phyloP scores from a whole-genome alignment of 2,888 invertebrate species.

The Scaptodrosophila latifasciaeformis region DNA sequence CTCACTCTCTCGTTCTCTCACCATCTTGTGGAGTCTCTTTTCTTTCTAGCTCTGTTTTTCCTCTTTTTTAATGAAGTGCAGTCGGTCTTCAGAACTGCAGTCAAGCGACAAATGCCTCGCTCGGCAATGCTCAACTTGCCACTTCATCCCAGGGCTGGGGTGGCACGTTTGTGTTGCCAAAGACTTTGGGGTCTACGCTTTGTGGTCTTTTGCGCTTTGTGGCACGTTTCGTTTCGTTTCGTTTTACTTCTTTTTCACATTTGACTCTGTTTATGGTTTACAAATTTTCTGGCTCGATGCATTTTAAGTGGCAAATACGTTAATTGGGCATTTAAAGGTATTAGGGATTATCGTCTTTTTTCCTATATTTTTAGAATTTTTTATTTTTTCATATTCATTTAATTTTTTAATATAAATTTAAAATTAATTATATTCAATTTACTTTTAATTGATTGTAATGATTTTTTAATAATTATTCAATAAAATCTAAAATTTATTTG shows the following conservation, averaged over 20 bases:
- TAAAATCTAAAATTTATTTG: too few species aligned
- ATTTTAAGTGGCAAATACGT: constrained; percentile 55
- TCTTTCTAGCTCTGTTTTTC: neutral
- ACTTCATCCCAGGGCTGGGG: constrained; percentile 8
- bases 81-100: constrained; percentile 33
- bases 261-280: constrained; percentile 29
- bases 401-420: too few species aligned
- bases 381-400: too few species aligned
- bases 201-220: constrained; percentile 46
- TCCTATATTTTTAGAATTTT: neutral
- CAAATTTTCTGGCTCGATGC: constrained; percentile 50
- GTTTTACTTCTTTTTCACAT: constrained; percentile 1
- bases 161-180: constrained; percentile 26
- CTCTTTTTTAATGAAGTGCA: constrained; percentile 57
- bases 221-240: constrained; percentile 43
- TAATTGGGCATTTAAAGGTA: constrained; percentile 60
- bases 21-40: neutral
- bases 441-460: too few species aligned
- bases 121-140: constrained; percentile 13
- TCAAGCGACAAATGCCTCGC: constrained; percentile 49
- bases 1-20: constrained; percentile 3
- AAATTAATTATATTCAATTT: too few species aligned
- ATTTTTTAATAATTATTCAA: too few species aligned
- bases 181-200: constrained; percentile 18
- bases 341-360: neutral